phyloP scores from a whole-genome alignment of 2,113 vertebrate genomes.

The Jaculus jaculus region DNA sequence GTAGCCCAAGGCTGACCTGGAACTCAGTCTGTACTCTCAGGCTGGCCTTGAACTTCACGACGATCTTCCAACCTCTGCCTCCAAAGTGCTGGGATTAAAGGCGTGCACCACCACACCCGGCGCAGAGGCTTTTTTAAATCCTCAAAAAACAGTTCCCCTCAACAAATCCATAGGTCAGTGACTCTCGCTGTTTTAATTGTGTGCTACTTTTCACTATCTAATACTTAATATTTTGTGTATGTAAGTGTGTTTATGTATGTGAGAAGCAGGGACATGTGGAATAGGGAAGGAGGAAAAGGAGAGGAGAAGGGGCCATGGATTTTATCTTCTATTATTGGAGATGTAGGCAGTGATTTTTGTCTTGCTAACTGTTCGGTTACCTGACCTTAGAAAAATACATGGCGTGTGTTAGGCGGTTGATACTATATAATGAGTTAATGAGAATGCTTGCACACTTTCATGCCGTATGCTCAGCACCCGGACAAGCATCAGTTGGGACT shows the following conservation, averaged over 20 bases:
- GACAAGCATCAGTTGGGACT: not conserved
- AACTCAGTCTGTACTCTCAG: too few relatives aligned
- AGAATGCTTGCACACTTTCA: not conserved
- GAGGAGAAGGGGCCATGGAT: not conserved
- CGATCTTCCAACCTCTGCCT: too few relatives aligned
- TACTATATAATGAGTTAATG: not conserved
- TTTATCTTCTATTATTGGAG: not conserved
- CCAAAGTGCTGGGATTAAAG: too few relatives aligned
- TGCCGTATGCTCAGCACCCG: not conserved
- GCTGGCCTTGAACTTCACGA: too few relatives aligned
- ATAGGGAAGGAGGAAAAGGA: not conserved
- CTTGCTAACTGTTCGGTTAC: slow-evolving; percentile 18
- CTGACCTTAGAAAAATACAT: not conserved
- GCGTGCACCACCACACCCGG: too few relatives aligned
- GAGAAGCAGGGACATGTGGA: not conserved
- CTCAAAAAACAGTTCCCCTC: not conserved
- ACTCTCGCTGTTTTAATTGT: not conserved
- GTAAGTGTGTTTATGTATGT: not conserved
- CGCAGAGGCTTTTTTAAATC: not conserved
- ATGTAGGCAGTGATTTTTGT: not conserved
- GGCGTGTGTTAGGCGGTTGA: not conserved
- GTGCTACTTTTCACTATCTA: not conserved
- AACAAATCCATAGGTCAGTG: not conserved
- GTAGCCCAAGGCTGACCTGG: too few relatives aligned
- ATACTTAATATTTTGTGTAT: not conserved